phyloP scores from a whole-genome alignment of 1,140 invertebrate species.

The Caerostris extrusa region DNA sequence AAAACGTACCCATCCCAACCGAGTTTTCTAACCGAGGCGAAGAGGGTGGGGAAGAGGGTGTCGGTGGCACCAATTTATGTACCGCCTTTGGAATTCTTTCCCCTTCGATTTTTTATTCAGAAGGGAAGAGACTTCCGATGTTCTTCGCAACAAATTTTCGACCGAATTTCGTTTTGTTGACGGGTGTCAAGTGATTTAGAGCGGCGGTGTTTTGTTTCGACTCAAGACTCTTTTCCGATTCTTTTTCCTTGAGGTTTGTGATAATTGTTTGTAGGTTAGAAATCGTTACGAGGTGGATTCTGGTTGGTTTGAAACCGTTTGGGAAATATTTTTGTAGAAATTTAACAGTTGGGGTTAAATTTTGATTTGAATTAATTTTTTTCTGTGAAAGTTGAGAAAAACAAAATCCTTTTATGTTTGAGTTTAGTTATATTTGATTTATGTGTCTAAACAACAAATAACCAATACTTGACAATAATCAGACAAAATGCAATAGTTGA shows the following conservation, averaged over 20 bases:
- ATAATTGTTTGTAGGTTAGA: slow-evolving; percentile 9
- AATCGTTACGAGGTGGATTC: no score
- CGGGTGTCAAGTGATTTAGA: slow-evolving; percentile 62
- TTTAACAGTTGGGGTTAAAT: neutral
- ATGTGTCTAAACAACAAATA: neutral
- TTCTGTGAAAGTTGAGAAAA: neutral
- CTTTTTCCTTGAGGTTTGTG: neutral
- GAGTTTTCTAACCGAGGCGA: neutral
- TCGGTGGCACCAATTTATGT: slow-evolving; percentile 32
- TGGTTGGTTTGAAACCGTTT: neutral
- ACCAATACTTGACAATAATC: no score
- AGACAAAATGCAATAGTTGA: no score
- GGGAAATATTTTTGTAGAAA: neutral
- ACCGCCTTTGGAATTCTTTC: slow-evolving; percentile 34
- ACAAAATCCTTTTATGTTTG: neutral
- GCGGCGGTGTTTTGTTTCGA: neutral
- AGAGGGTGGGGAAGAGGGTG: no score
- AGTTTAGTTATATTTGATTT: neutral
- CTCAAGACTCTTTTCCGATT: neutral
- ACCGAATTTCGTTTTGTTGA: slow-evolving; percentile 43
- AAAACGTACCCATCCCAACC: slow-evolving; percentile 18
- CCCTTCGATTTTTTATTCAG: slow-evolving; percentile 28
- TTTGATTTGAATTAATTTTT: neutral
- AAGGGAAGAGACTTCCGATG: slow-evolving; percentile 1
- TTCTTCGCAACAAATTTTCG: slow-evolving; percentile 45